Conservation (phyloP, 2,888 invertebrate species). For the Meghimatium bilineatum region DNA sequence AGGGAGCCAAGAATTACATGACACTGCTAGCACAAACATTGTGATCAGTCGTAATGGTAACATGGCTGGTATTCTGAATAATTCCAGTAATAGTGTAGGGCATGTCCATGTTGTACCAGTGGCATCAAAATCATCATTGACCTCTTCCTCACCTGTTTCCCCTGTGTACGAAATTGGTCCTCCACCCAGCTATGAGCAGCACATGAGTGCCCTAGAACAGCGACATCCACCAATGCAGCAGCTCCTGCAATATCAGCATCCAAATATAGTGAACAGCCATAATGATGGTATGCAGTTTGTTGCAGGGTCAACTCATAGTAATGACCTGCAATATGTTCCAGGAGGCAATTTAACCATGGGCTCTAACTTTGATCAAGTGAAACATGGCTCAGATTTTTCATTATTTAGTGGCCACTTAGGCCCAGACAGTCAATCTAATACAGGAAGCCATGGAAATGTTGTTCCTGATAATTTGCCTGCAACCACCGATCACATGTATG, state of each 20-base stretch:
- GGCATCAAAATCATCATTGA: conserved; percentile 82
- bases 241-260: conserved; percentile 21
- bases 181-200: conserved; percentile 83
- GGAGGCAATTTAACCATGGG: not conserved
- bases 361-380: conserved; percentile 21
- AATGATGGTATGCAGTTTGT: not conserved
- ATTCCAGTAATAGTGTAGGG: not conserved
- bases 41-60: not conserved
- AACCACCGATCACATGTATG: not conserved
- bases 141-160: conserved; percentile 81
- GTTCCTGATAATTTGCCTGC: not conserved
- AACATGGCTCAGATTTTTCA: conserved; percentile 14
- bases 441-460: not conserved
- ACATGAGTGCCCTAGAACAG: conserved; percentile 66
- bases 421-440: not conserved
- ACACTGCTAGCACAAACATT: not conserved
- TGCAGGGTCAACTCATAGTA: not conserved
- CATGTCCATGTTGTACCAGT: conserved; percentile 58
- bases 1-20: conserved; percentile 54
- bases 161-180: conserved; percentile 79
- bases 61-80: conserved; percentile 11
- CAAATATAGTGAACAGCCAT: not conserved
- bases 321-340: not conserved
- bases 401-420: not conserved
- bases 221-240: conserved; percentile 49